These are phyloP conservation scores for Synanthedon andrenaeformis DNA, from an alignment of 2,888 invertebrate genomes.

Conservation along the genomic window DNA sequence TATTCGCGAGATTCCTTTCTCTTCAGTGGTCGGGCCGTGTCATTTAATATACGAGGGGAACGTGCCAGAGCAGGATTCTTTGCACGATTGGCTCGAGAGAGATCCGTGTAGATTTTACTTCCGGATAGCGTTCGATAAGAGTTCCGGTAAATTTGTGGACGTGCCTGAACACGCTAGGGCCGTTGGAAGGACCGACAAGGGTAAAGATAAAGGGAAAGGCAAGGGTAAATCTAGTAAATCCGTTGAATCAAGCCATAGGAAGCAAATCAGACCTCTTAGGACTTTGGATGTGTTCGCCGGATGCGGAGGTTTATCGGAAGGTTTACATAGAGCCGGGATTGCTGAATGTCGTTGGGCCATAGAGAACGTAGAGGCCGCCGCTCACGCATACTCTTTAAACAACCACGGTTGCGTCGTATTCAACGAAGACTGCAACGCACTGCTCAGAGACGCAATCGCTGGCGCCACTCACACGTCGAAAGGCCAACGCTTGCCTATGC, in stretches of 20 bases:
- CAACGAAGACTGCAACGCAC: conserved; percentile 83
- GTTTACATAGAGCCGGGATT: conserved; percentile 76
- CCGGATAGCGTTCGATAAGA: conserved; percentile 73
- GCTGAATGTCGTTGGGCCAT: conserved; percentile 84
- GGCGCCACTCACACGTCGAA: conserved; percentile 60
- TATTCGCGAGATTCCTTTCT: conserved; percentile 72
- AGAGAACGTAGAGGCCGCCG: conserved; percentile 82
- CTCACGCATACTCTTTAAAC: conserved; percentile 82
- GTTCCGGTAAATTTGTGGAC: conserved; percentile 67
- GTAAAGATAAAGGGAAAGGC: conserved; percentile 76
- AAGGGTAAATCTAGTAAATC: conserved; percentile 72
- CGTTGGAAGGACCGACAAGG: conserved; percentile 72
- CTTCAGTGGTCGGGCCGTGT: conserved; percentile 77
- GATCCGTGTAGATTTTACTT: conserved; percentile 83
- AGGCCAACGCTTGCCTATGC: conserved; percentile 74
- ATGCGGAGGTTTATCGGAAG: conserved; percentile 85
- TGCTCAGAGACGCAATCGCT: conserved; percentile 77
- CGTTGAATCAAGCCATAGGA: conserved; percentile 21
- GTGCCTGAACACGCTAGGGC: conserved; percentile 71
- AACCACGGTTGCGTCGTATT: conserved; percentile 80
- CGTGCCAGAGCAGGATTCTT: conserved; percentile 52
- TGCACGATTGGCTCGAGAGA: conserved; percentile 71
- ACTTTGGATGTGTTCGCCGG: conserved; percentile 88
- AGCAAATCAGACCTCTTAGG: conserved; percentile 63
- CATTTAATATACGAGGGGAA: conserved; percentile 75